phyloP scores from a whole-genome alignment of 2,797 vertebrate species.

The Podarcis lilfordi region DNA sequence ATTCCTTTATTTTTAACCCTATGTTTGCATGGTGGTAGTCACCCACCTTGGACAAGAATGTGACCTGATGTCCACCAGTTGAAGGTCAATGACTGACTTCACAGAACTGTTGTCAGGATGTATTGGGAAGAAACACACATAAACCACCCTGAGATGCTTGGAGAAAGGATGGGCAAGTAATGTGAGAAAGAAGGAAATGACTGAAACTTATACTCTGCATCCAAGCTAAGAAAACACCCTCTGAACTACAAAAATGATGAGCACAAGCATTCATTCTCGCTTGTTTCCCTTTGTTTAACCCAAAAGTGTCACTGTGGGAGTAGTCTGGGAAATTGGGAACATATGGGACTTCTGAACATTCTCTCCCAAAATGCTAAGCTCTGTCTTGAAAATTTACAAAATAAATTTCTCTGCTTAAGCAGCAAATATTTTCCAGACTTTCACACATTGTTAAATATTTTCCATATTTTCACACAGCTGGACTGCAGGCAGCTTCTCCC shows the following conservation, averaged over 20 bases:
- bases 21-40: too few relatives aligned
- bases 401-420: constrained; percentile 33
- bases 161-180: background rate
- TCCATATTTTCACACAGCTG: constrained; percentile 60
- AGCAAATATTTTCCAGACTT: background rate
- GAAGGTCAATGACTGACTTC: background rate
- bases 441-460: background rate
- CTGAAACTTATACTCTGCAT: background rate
- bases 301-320: background rate
- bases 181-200: background rate
- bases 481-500: constrained; percentile 46
- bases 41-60: too few relatives aligned
- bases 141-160: background rate
- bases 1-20: too few relatives aligned
- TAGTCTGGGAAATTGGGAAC: background rate
- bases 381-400: constrained; percentile 22
- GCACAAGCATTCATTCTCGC: background rate
- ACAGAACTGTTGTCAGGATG: background rate
- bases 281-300: background rate
- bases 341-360: constrained; percentile 33
- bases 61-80: too few relatives aligned
- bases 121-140: background rate
- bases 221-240: background rate
- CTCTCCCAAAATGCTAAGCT: constrained; percentile 37
- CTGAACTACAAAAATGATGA: background rate